Evolutionary conservation across 2,888 invertebrate genomes (phyloP).

Genomic region (Pterobdella sp.): DNA sequence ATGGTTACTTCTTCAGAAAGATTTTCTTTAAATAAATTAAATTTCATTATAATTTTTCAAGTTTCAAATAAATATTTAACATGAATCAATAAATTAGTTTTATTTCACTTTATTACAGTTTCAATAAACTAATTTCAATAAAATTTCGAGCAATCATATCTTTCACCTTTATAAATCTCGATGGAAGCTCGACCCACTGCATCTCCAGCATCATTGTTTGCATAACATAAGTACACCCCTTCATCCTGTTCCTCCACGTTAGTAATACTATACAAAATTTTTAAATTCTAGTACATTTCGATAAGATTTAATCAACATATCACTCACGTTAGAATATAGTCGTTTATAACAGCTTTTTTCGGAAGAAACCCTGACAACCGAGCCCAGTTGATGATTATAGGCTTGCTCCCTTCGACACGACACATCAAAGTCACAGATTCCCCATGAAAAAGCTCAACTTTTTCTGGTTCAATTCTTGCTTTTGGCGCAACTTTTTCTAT

Average conservation of each 20-base stretch:
- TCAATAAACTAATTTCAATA: no score
- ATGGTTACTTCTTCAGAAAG: no score
- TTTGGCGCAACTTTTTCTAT: not conserved
- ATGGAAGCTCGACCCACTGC: not conserved
- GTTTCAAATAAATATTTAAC: no score
- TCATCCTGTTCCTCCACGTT: slow-evolving; percentile 1
- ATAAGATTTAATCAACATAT: no score
- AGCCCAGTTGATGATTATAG: not conserved
- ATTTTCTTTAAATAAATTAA: no score
- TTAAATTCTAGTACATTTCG: no score
- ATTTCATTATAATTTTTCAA: no score
- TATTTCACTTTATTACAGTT: no score
- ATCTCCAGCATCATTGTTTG: not conserved
- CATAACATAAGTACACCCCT: not conserved
- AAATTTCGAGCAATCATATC: no score
- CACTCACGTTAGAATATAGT: not conserved
- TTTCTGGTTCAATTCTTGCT: not conserved
- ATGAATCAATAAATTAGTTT: no score
- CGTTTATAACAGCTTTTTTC: not conserved
- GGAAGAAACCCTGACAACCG: not conserved
- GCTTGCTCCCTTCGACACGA: not conserved
- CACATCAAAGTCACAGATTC: not conserved
- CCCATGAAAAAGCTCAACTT: not conserved
- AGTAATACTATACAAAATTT: no score
- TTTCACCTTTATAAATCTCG: not conserved